Percentiles rank a stretch among this genome's conserved stretches.
Evolutionary conservation across 2,888 invertebrate genomes (phyloP).

Genomic region (Drosophila subquinaria): DNA sequence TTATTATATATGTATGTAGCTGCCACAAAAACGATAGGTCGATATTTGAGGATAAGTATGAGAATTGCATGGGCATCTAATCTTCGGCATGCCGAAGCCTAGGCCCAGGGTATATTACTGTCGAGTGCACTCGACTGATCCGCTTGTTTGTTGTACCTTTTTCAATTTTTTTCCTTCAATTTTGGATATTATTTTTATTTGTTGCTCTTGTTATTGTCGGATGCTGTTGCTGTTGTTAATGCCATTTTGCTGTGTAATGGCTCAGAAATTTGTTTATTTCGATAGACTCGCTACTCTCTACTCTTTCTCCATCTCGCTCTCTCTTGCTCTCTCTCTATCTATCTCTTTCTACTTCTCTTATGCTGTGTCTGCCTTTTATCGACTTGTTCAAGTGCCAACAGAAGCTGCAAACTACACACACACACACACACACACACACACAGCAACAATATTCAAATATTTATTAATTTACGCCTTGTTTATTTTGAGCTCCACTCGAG

Average conservation of each 20-base stretch:
- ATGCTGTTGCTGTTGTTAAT: constrained; percentile 38
- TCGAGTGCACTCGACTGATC: too few species aligned
- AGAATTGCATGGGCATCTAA: too few species aligned
- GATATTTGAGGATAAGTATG: too few species aligned
- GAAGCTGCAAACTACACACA: constrained; percentile 18
- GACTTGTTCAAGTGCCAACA: constrained; percentile 41
- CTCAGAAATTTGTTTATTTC: constrained; percentile 56
- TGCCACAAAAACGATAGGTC: too few species aligned
- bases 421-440: constrained; percentile 2
- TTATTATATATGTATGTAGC: too few species aligned
- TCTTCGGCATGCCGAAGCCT: too few species aligned
- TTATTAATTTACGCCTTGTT: constrained; percentile 66
- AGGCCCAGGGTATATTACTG: too few species aligned
- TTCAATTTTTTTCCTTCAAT: constrained; percentile 16
- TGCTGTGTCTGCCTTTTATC: constrained; percentile 38
- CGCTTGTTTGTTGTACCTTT: constrained; percentile 21
- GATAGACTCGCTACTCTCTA: background rate
- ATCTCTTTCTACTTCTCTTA: background rate
- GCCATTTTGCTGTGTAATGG: constrained; percentile 68
- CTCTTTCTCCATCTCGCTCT: constrained; percentile 1
- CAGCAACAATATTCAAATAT: constrained; percentile 54
- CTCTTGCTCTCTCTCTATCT: constrained; percentile 3
- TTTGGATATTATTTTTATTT: constrained; percentile 7
- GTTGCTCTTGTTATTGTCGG: constrained; percentile 10
- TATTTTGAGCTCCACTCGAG: constrained; percentile 47